These are phyloP conservation scores for Xiphophorus couchianus DNA, from an alignment of 2,113 vertebrate species.

Conservation along the genomic window DNA sequence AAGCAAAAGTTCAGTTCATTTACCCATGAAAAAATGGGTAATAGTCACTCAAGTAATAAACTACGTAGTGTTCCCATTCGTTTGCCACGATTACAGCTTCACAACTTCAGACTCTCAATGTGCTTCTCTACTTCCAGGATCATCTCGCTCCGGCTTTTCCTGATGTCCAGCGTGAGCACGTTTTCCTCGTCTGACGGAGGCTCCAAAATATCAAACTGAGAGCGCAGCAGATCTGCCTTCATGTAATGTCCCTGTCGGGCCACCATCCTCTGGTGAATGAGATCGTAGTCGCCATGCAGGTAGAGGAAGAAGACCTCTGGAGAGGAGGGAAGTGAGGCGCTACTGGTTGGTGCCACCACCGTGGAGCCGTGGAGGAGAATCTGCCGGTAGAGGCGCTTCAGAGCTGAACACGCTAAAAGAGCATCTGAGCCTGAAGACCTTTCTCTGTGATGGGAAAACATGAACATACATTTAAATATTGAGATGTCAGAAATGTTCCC, in stretches of 20 bases:
- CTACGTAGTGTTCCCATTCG: background rate
- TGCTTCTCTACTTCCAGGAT: conserved; percentile 69
- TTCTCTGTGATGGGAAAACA: conserved; percentile 70
- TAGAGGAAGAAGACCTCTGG: conserved; percentile 83
- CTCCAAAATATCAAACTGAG: conserved; percentile 88
- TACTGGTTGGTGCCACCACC: conserved; percentile 7
- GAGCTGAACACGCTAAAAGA: conserved; percentile 88
- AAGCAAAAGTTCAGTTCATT: background rate
- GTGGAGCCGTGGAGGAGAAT: conserved; percentile 78
- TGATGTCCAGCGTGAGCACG: conserved; percentile 81
- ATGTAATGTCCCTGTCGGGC: conserved; percentile 88
- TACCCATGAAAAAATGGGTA: background rate
- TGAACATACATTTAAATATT: background rate
- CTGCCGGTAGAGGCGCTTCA: conserved; percentile 86
- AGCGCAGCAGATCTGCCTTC: conserved; percentile 82
- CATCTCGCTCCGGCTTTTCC: conserved; percentile 78
- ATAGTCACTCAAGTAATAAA: background rate
- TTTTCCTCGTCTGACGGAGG: conserved; percentile 81
- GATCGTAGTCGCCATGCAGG: conserved; percentile 80
- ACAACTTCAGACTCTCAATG: conserved; percentile 43
- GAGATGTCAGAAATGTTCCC: background rate
- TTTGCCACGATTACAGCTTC: conserved; percentile 8
- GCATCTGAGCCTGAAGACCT: conserved; percentile 67
- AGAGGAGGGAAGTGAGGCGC: background rate
- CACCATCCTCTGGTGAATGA: conserved; percentile 81